phyloP scores from a whole-genome alignment of 2,113 vertebrate genomes.

The Heterochromis multidens region DNA sequence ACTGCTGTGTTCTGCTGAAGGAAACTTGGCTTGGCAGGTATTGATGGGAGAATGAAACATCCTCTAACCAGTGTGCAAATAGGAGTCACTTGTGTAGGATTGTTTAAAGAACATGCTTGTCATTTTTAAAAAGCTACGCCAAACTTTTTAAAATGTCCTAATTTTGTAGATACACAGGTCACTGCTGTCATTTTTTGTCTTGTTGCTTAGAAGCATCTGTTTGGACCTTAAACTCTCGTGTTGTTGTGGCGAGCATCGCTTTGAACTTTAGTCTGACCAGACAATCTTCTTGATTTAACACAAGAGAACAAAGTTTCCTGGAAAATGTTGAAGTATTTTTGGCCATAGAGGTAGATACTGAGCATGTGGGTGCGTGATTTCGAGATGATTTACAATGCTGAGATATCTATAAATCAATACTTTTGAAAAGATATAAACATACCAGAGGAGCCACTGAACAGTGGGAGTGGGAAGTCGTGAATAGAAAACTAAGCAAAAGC shows the following conservation, averaged over 20 bases:
- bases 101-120: constrained; percentile 61
- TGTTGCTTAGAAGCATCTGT: constrained; percentile 33
- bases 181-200: constrained; percentile 25
- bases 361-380: constrained; percentile 50
- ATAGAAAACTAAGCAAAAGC: constrained; percentile 40
- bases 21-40: constrained; percentile 36
- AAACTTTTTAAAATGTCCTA: constrained; percentile 55
- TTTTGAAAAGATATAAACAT: constrained; percentile 62
- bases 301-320: constrained; percentile 37
- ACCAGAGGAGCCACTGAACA: constrained; percentile 48
- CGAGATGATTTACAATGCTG: constrained; percentile 50
- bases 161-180: constrained; percentile 36
- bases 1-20: not conserved
- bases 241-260: constrained; percentile 36
- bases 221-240: constrained; percentile 12
- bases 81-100: constrained; percentile 57
- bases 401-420: constrained; percentile 62
- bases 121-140: constrained; percentile 62
- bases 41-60: constrained; percentile 51
- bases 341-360: constrained; percentile 19
- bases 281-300: constrained; percentile 59
- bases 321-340: constrained; percentile 51
- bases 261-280: constrained; percentile 48
- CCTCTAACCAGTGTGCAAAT: constrained; percentile 44
- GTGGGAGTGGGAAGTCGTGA: constrained; percentile 56